These are phyloP conservation scores for Heliothis subflexa DNA, from an alignment of 1,140 invertebrate genomes.

Conservation along the genomic window DNA sequence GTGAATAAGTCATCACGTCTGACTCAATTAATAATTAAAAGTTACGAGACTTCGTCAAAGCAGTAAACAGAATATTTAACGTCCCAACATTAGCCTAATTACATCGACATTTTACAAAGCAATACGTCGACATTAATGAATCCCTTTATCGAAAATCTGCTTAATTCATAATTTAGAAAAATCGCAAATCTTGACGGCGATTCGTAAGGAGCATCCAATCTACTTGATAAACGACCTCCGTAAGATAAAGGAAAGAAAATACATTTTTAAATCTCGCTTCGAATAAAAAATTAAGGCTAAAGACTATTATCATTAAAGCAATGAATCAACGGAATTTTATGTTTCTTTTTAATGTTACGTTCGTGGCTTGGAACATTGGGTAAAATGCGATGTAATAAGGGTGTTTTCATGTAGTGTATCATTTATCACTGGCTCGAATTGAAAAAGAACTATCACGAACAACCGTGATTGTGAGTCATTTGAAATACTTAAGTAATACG, in stretches of 20 bases:
- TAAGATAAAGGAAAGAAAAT: constrained; percentile 65
- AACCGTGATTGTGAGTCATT: neutral
- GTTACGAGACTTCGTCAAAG: neutral
- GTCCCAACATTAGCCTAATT: constrained; percentile 3
- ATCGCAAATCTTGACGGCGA: constrained; percentile 41
- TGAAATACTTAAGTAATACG: constrained; percentile 1
- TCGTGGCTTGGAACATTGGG: neutral
- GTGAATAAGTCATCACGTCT: neutral
- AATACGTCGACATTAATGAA: constrained; percentile 8
- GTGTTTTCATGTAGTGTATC: constrained; percentile 17
- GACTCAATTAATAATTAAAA: neutral
- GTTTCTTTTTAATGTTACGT: constrained; percentile 32
- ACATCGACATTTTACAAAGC: constrained; percentile 1
- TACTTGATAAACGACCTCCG: constrained; percentile 65
- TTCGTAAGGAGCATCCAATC: constrained; percentile 64
- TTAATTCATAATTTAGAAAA: constrained; percentile 34
- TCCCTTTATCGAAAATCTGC: constrained; percentile 28
- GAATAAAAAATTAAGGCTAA: constrained; percentile 62
- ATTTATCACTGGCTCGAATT: constrained; percentile 30
- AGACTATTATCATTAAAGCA: constrained; percentile 66
- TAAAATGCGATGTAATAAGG: constrained; percentile 10
- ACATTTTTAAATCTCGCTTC: constrained; percentile 62
- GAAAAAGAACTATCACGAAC: constrained; percentile 9
- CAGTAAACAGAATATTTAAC: constrained; percentile 25
- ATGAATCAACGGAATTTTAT: constrained; percentile 65